Evolutionary conservation across 2,888 invertebrate species (phyloP), one percentile per base, ranked within the genome.

Genomic region (Zele albiditarsus): DNA sequence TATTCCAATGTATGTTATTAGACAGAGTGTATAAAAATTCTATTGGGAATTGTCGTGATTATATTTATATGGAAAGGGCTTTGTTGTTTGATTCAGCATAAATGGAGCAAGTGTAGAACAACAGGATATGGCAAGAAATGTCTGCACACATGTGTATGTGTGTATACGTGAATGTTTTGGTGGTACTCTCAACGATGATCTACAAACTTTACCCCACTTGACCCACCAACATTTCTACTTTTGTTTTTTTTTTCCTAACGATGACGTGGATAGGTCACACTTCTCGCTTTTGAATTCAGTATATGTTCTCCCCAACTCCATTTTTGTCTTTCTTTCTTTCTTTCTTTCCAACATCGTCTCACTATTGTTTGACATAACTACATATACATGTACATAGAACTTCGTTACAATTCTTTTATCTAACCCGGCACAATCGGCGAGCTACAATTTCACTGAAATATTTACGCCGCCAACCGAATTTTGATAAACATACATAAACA

Each of bases 161-260:
- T 8, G 8, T 5, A 27, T 62, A 25, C 14, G 31, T 31, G 62
- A 28, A 8, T 62, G 25, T 62, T 62, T 28, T 23, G 23, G 25
- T 57, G n/a, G 62, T 62, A n/a, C 27, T n/a, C n/a, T 62, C 62
- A 28, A 28, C 62, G 28, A 62, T 31, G 20, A 53, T 53, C 20
- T 20, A 53, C 53, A 53, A 53, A 53, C 53, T 20, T 53, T 53
- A 28, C 28, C n/a, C 62, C 62, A 28, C 62, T 62, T 62, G 62
- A 62, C 62, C 62, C 62, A 62, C 12, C 31, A 62, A 31, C 28
- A 3, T 31, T 62, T n/a, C 16, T 62, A 62, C 62, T 27, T 31
- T 31, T 28, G 28, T 63, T 62, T 63, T 63, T 63, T 63, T 62
- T 63, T 31, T 38, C 23, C 38, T 63, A 63, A 63, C 38, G 63